Base-by-base conservation (phyloP, 2,888 invertebrate genomes). In the Embidobia sp. region DNA sequence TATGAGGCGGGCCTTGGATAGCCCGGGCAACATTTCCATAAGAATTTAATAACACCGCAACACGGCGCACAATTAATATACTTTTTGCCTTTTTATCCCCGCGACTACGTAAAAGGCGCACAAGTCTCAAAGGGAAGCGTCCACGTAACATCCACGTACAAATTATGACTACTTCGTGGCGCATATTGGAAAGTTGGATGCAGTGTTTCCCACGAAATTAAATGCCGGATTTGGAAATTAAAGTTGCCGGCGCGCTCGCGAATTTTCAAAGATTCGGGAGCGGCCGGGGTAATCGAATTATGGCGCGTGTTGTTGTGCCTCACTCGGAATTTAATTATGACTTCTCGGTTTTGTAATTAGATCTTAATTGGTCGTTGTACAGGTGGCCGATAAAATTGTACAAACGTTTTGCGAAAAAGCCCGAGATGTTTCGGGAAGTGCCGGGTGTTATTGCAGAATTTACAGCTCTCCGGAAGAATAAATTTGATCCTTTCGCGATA, bases 11-110 rank as follows among this genome's bases (percentile, higher is more conserved):
- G 73, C 78, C 63, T 46, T 69, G 67, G 66, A 69, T 78, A 70
- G 53, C 77, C 72, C 79, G 79, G 46, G 61, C 57, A 64, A 81
- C 83, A 88, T 88, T 88, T 88, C 86, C 88, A 88, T 88, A 88
- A 88, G 88, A 89, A 89, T 89, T 89, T 89, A 89, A 89, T 89
- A 88, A 88, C 85, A 88, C 86, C 86, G 85, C 86, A 87, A 88
- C 85, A 83, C 85, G 83, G 85, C 81, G 84, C 84, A 85, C 88
- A 87, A 88, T 89, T 88, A 89, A 88, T 88, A 85, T 87, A 85
- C 87, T 85, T 88, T 88, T 87, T 86, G 82, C 82, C 85, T 84
- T 85, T 84, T 85, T 86, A 84, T 81, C 78, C 75, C 76, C 76
- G 53, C 75, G 76, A 76, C 61, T 61, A 63, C 35, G 75, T 55